Percentiles rank a stretch among this genome's conserved stretches.
phyloP scores from a whole-genome alignment of 2,888 invertebrate species.

The Urechis unicinctus region DNA sequence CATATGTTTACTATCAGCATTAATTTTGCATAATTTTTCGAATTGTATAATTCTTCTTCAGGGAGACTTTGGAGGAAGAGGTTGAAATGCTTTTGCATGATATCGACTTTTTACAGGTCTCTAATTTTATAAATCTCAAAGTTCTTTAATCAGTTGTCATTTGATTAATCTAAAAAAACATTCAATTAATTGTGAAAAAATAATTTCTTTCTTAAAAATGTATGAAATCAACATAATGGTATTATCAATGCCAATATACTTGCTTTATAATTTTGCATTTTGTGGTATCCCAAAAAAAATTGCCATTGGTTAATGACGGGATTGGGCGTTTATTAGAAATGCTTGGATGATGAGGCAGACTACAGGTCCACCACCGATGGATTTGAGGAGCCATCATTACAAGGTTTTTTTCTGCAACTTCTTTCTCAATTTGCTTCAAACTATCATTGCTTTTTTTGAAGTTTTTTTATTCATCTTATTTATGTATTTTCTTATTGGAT shows the following conservation, averaged over 20 bases:
- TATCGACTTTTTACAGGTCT: conserved; percentile 30
- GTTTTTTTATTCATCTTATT: too few species aligned
- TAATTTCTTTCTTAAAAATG: too few species aligned
- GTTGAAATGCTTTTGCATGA: conserved; percentile 32
- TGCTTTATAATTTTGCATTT: too few species aligned
- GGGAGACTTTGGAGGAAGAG: conserved; percentile 34
- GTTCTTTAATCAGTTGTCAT: background rate
- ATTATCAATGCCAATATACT: too few species aligned
- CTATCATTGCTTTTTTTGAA: background rate
- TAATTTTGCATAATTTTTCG: too few species aligned
- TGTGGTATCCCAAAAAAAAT: too few species aligned
- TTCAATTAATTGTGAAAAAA: too few species aligned
- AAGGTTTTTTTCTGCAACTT: conserved; percentile 1
- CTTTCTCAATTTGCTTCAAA: background rate
- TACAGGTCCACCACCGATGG: background rate
- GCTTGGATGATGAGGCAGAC: conserved; percentile 13
- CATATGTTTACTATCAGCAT: too few species aligned
- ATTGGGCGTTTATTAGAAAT: conserved; percentile 9
- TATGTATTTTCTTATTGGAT: background rate
- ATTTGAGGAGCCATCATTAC: background rate
- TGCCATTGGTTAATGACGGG: too few species aligned
- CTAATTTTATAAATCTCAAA: background rate
- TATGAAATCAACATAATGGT: too few species aligned
- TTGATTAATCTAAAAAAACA: too few species aligned
- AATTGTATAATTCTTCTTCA: too few species aligned